Percentiles rank a stretch among this genome's conserved stretches.
phyloP scores from a whole-genome alignment of 1,140 invertebrate species.

The Microplitis demolitor region DNA sequence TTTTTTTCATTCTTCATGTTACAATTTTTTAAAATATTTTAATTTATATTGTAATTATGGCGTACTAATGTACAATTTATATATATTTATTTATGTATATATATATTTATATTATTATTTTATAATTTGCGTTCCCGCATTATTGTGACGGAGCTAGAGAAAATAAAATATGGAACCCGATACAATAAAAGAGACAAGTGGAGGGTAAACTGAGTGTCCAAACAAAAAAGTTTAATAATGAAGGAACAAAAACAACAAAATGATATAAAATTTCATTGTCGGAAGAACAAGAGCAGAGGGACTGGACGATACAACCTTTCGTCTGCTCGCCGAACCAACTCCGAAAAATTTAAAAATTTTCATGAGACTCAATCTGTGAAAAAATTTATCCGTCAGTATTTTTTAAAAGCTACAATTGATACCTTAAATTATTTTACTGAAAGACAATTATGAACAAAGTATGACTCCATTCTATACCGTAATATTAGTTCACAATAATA shows the following conservation, averaged over 20 bases:
- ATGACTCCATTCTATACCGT: no score
- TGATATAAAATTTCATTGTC: slow-evolving; percentile 12
- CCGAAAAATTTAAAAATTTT: not conserved
- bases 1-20: slow-evolving; percentile 5
- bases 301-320: not conserved
- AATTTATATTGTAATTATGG: slow-evolving; percentile 9
- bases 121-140: not conserved
- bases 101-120: not conserved
- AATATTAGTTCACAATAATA: not conserved
- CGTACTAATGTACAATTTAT: not conserved
- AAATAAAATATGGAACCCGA: not conserved
- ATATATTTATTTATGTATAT: not conserved
- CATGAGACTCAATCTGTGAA: not conserved
- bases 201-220: not conserved
- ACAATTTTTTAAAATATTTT: slow-evolving; percentile 8
- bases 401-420: no score
- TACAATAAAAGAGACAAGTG: not conserved
- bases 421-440: no score
- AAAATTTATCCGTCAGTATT: not conserved
- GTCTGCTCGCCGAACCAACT: not conserved
- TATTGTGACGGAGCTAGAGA: not conserved
- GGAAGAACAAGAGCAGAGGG: not conserved
- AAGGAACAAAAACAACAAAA: not conserved
- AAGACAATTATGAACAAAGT: no score
- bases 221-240: not conserved